Base-by-base conservation (phyloP, 2,888 invertebrate species). In the Ophraella communa region DNA sequence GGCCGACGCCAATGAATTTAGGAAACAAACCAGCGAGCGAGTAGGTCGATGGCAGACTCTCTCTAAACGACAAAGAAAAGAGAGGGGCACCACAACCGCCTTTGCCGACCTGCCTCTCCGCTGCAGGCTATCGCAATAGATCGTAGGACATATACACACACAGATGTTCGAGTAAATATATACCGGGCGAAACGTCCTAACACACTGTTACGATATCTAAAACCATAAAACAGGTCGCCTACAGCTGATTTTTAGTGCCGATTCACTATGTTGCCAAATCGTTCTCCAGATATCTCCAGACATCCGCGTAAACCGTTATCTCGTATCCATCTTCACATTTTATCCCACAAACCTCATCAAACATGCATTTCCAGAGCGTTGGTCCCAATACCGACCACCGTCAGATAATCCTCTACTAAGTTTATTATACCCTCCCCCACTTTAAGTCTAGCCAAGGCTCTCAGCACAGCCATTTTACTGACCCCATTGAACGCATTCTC, bases 151-250 rank as follows among this genome's bases (percentile, higher is more conserved):
- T 30, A 54, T 60, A n/a, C n/a, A 56, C n/a, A 39, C 39, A 39
- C 75, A 73, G 73, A 73, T 73, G 73, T 74, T 76, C 75, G 74
- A 71, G 73, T 76, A 75, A 75, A 27, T n/a, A n/a, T n/a, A 27
- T 74, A 67, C 66, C 63, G 17, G 57, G 21, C 57, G 27, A 54
- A 20, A 24, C 47, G 39, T 39, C 39, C n/a, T n/a, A n/a, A 39
- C 39, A 14, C 17, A 17, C n/a, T 24, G 27, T 23, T 17, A n/a
- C 27, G 21, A 23, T 14, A 24, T 1, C 17, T 47, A 47, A 11
- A 21, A 21, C 20, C 27, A 45, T 45, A 21, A 17, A 51, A 51
- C 49, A 27, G 49, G 17, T 27, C 2, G 49, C 27, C 27, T 24
- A 23, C 49, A 51, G 49, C 49, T 51, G 24, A 51, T n/a, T 51